Percentiles rank a stretch among this genome's conserved stretches.
phyloP scores from a whole-genome alignment of 37 sponge, comb jelly and placozoan genomes.

The Axinella damicornis region DNA sequence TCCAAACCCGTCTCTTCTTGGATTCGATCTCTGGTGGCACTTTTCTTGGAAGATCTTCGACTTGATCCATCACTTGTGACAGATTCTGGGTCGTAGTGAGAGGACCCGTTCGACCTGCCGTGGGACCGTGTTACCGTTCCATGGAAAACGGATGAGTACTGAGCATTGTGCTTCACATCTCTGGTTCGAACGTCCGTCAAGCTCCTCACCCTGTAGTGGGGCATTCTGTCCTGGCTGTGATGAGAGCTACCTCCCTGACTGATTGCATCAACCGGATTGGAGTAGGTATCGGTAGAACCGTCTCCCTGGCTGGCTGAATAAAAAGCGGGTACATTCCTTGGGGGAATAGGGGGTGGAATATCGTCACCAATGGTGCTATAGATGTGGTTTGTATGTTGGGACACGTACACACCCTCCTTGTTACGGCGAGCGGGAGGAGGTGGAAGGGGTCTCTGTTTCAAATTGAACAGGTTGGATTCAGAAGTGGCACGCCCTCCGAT shows the following conservation, averaged over 20 bases:
- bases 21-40: too few relatives aligned
- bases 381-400: background rate
- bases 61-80: too few relatives aligned
- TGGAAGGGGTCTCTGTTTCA: conserved; percentile 9
- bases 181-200: background rate
- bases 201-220: background rate
- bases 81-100: conserved; percentile 18
- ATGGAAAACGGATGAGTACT: conserved; percentile 26
- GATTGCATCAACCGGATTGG: conserved; percentile 29
- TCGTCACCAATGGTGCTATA: conserved; percentile 22
- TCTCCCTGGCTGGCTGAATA: background rate
- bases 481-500: background rate
- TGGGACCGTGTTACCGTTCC: background rate
- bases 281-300: conserved; percentile 6
- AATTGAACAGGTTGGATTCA: background rate
- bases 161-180: background rate
- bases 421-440: background rate
- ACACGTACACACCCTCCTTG: background rate
- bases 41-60: too few relatives aligned
- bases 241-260: too few relatives aligned
- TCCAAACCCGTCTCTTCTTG: too few relatives aligned
- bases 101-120: background rate
- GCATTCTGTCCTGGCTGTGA: background rate
- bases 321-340: conserved; percentile 8
- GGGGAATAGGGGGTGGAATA: conserved; percentile 61